Evolutionary conservation across 1,140 invertebrate species (phyloP).

Genomic region (Brachionus rotundiformis): DNA sequence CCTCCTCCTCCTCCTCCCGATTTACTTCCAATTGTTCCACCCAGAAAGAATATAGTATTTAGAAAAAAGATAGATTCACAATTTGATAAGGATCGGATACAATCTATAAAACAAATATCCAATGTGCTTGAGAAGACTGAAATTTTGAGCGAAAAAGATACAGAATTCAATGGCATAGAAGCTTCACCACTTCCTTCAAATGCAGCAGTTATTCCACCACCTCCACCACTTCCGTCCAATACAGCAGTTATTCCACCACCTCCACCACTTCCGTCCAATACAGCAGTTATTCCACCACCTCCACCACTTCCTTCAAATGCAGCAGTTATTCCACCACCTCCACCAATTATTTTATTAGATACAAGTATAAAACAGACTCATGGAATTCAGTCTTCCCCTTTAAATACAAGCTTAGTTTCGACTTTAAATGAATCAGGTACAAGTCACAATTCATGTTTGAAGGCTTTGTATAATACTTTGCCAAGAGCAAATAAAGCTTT

Average conservation of each 20-base stretch:
- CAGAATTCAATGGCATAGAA: neutral
- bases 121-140: too few relatives aligned
- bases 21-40: neutral
- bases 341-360: neutral
- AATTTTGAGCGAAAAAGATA: neutral
- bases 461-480: slow-evolving; percentile 8
- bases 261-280: slow-evolving; percentile 50
- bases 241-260: slow-evolving; percentile 46
- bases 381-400: neutral
- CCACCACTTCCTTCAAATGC: slow-evolving; percentile 49
- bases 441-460: neutral
- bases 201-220: slow-evolving; percentile 40
- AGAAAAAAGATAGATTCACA: slow-evolving; percentile 25
- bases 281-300: neutral
- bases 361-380: neutral
- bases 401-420: neutral
- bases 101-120: neutral
- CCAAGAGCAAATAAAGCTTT: neutral
- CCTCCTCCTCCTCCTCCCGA: slow-evolving; percentile 21
- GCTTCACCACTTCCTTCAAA: neutral
- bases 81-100: neutral
- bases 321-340: neutral
- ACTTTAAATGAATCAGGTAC: slow-evolving; percentile 51
- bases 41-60: neutral
- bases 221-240: slow-evolving; percentile 49